phyloP scores from a whole-genome alignment of 2,797 vertebrate genomes.

The Lemur catta region DNA sequence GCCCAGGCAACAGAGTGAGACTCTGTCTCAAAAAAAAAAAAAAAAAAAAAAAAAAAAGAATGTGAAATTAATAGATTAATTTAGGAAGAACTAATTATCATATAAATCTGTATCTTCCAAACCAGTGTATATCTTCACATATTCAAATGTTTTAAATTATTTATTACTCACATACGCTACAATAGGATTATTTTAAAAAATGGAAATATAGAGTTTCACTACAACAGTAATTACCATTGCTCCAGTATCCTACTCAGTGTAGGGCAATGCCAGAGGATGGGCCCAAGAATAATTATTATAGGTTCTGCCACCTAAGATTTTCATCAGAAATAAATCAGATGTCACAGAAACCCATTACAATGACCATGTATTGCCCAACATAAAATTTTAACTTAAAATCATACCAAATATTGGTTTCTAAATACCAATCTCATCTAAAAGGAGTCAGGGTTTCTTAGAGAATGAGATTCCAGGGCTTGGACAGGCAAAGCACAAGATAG shows the following conservation, averaged over 20 bases:
- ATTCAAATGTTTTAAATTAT: neutral
- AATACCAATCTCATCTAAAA: neutral
- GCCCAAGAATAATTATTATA: neutral
- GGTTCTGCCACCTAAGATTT: neutral
- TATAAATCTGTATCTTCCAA: neutral
- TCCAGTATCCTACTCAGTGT: neutral
- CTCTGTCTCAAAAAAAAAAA: too few relatives aligned
- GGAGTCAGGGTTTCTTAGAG: neutral
- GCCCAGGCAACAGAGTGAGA: too few relatives aligned
- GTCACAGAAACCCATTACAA: neutral
- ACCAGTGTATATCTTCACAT: neutral
- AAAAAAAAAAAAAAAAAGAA: too few relatives aligned
- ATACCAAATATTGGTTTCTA: neutral
- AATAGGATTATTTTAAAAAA: neutral
- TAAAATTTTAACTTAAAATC: neutral
- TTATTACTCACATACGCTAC: neutral
- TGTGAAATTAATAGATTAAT: neutral
- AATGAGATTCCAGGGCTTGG: neutral
- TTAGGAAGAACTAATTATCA: neutral
- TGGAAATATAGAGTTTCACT: neutral
- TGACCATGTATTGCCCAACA: neutral
- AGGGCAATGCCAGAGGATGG: neutral
- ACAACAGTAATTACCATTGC: neutral
- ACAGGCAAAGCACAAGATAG: neutral
- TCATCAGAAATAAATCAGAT: neutral